Base-by-base conservation (phyloP, 2,797 vertebrate genomes). In the Karalla daura region DNA sequence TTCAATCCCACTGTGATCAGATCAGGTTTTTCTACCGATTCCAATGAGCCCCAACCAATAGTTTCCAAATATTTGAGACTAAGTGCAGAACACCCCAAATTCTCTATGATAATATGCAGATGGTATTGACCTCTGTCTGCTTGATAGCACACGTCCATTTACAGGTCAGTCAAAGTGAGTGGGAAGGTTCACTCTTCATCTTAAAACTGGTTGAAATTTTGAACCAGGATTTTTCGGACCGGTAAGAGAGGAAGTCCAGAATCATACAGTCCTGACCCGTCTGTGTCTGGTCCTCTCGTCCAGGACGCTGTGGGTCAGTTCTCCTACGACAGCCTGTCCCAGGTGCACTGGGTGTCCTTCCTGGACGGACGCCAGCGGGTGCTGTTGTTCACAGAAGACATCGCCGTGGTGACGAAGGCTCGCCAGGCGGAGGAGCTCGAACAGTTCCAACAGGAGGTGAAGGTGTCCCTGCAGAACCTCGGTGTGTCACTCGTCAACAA, bases 261-360 rank as follows among this genome's bases (percentile, higher is more conserved):
- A 41, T 30, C 17, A 3, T 1, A 20, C 3, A 7, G 1, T 53
- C 13, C 3, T 5, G 2, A n/a, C 2, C 25, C 59, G 0, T 37
- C n/a, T 63, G 1, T 43, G 1, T 63, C 10, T 53, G 8, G 3
- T 55, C 12, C n/a, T 68, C 5, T 17, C 0, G 0, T 68, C 12
- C 74, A 99, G 98, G 96, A 99, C 37, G 95, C 94, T 17, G 91
- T 94, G 79, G 96, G 96, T 0, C 96, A 98, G 77, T 98, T 99
- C 76, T 69, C 94, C 4, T 95, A 92, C 5, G 94, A 96, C 49
- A 85, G 86, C 46, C 88, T 95, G 33, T 94, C 88, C 49, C 95
- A 97, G 20, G 91, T 98, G 7, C 96, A 98, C 73, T 99, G 98
- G 97, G 96, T 98, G 1, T 97, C 96, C 5, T 99, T 99, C 85